Percentiles rank a stretch among this genome's conserved stretches.
These are phyloP conservation scores for Phenganax subtilis DNA, from an alignment of 92 coral and sea anemone genomes.

Conservation along the genomic window DNA sequence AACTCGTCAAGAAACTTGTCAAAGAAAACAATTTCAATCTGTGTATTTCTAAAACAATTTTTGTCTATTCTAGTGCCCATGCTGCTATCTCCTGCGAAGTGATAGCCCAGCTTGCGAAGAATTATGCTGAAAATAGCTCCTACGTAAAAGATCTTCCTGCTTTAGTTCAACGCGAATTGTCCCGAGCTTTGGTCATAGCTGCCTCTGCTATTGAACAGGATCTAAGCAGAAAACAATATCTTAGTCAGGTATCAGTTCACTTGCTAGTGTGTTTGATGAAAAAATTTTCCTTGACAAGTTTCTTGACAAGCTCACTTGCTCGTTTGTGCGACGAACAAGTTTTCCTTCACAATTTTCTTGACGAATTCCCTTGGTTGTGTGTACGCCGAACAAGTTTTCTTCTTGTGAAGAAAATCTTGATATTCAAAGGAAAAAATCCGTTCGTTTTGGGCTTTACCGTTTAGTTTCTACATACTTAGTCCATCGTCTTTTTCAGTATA, in stretches of 20 bases:
- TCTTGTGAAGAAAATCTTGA: background rate
- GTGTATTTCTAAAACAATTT: background rate
- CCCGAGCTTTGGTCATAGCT: conserved; percentile 88
- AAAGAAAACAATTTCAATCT: too few species aligned
- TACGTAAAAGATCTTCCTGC: conserved; percentile 76
- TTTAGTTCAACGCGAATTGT: conserved; percentile 68
- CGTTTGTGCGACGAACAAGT: too few species aligned
- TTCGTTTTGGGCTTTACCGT: too few species aligned
- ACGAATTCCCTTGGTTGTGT: too few species aligned
- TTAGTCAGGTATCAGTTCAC: conserved; percentile 65
- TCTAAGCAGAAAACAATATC: conserved; percentile 66
- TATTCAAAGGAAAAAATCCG: background rate
- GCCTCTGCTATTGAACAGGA: conserved; percentile 67
- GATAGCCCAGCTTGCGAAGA: conserved; percentile 74
- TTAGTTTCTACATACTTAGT: too few species aligned
- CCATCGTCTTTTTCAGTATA: too few species aligned
- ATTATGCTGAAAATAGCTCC: conserved; percentile 68
- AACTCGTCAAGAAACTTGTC: too few species aligned
- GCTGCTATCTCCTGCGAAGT: conserved; percentile 72
- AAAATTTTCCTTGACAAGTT: too few species aligned
- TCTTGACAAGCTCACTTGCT: too few species aligned
- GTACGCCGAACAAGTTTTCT: background rate
- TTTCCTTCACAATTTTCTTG: too few species aligned
- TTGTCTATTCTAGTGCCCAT: conserved; percentile 54
- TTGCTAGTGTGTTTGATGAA: too few species aligned